These are phyloP conservation scores for Dorcus hopei DNA, from an alignment of 2,888 invertebrate genomes.

Conservation along the genomic window DNA sequence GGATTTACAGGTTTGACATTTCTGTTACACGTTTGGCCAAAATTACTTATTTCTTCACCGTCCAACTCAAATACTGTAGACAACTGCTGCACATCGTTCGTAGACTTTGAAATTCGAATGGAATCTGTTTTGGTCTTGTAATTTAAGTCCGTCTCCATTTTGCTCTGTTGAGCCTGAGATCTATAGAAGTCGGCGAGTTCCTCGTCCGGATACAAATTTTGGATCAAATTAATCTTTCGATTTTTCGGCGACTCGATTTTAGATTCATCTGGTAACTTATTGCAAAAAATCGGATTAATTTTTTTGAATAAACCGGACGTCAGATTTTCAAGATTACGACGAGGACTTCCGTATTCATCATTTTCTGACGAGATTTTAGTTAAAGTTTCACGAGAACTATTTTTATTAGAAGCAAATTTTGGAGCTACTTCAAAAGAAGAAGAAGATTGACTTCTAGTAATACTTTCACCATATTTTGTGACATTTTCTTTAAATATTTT, in stretches of 20 bases:
- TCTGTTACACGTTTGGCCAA: too few species aligned
- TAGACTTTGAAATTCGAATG: neutral
- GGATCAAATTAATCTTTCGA: slow-evolving; percentile 8
- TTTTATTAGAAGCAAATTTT: too few species aligned
- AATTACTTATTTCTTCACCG: neutral
- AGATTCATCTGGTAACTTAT: neutral
- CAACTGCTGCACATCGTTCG: neutral
- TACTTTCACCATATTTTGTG: too few species aligned
- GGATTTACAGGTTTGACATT: too few species aligned
- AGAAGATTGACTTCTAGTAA: too few species aligned
- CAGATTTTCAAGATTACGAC: slow-evolving; percentile 3
- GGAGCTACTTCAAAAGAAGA: too few species aligned
- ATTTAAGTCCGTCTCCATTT: neutral
- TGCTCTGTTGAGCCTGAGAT: neutral
- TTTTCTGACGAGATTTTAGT: too few species aligned
- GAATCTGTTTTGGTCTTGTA: slow-evolving; percentile 4
- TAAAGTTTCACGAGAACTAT: too few species aligned
- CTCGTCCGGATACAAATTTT: slow-evolving; percentile 12
- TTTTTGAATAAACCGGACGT: neutral
- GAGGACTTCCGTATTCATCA: neutral
- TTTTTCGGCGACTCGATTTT: neutral
- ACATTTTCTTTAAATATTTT: too few species aligned
- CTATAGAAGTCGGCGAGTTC: neutral
- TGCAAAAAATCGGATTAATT: slow-evolving; percentile 1
- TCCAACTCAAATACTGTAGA: neutral